Evolutionary conservation across 37 sponge, comb jelly and placozoan species (phyloP).

Genomic region (Bolinopsis microptera): DNA sequence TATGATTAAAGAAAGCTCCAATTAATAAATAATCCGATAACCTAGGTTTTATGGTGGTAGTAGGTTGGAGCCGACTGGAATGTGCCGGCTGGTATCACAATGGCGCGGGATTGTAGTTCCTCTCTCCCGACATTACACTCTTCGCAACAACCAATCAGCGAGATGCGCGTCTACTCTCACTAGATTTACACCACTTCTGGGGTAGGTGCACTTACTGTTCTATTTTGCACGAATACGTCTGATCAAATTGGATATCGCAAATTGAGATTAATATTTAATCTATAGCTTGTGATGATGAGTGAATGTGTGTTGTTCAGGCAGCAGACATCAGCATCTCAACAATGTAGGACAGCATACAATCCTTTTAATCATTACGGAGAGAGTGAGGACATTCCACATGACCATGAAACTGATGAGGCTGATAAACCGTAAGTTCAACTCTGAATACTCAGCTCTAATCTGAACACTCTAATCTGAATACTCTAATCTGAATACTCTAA

Average conservation of each 20-base stretch:
- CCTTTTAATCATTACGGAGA: neutral
- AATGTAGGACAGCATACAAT: neutral
- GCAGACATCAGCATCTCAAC: neutral
- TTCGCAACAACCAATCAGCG: neutral
- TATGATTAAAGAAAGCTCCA: too few relatives aligned
- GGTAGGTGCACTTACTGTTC: too few relatives aligned
- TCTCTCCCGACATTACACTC: neutral
- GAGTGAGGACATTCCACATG: neutral
- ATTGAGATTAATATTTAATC: too few relatives aligned
- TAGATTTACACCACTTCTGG: neutral
- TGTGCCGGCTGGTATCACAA: neutral
- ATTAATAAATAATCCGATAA: too few relatives aligned
- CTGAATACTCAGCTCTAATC: too few relatives aligned
- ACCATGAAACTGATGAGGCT: neutral
- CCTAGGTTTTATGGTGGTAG: too few relatives aligned
- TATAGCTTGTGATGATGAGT: too few relatives aligned
- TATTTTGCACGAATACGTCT: too few relatives aligned
- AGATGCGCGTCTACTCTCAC: neutral
- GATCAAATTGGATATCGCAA: too few relatives aligned
- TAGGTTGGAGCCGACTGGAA: constrained; percentile 13
- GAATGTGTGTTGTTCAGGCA: neutral
- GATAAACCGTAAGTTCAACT: constrained; percentile 41
- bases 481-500: neutral
- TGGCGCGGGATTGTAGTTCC: neutral
- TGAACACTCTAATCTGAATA: neutral